A percentile compares a stretch with the other conserved stretches of the same genome.
Evolutionary conservation across 2,113 vertebrate species (phyloP).

Genomic region (Oncorhynchus keta): DNA sequence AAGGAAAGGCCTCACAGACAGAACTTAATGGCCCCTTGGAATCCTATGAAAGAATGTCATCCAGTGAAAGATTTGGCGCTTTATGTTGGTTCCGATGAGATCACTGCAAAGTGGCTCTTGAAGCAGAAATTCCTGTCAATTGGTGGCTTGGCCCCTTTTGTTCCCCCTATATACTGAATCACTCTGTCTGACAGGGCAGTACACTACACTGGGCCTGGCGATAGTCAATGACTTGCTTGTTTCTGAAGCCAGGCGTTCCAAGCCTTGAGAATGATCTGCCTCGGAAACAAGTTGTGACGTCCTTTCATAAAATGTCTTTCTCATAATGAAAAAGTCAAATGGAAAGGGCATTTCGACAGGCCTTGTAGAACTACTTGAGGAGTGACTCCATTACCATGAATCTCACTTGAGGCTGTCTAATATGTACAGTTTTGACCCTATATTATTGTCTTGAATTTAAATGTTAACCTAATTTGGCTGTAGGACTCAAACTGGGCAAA

Average conservation of each 20-base stretch:
- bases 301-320: conserved; percentile 55
- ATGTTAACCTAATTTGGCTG: conserved; percentile 12
- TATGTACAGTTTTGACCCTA: conserved; percentile 6
- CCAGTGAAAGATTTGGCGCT: conserved; percentile 59
- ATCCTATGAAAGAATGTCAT: conserved; percentile 63
- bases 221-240: conserved; percentile 70
- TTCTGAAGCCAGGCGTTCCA: conserved; percentile 43
- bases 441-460: neutral
- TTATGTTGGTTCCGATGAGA: conserved; percentile 56
- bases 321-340: conserved; percentile 10
- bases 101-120: conserved; percentile 66
- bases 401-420: neutral
- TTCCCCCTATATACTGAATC: conserved; percentile 49
- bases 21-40: conserved; percentile 63
- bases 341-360: conserved; percentile 10
- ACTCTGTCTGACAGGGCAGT: conserved; percentile 61
- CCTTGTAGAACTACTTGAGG: conserved; percentile 23
- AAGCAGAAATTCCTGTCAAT: conserved; percentile 72
- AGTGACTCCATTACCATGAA: neutral
- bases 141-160: conserved; percentile 69
- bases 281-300: conserved; percentile 58
- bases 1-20: conserved; percentile 32
- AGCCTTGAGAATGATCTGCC: conserved; percentile 37
- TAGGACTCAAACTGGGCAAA: conserved; percentile 27
- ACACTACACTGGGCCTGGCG: conserved; percentile 40